Conservation (phyloP, 2,113 vertebrate genomes). For the Heptranchias perlo region DNA sequence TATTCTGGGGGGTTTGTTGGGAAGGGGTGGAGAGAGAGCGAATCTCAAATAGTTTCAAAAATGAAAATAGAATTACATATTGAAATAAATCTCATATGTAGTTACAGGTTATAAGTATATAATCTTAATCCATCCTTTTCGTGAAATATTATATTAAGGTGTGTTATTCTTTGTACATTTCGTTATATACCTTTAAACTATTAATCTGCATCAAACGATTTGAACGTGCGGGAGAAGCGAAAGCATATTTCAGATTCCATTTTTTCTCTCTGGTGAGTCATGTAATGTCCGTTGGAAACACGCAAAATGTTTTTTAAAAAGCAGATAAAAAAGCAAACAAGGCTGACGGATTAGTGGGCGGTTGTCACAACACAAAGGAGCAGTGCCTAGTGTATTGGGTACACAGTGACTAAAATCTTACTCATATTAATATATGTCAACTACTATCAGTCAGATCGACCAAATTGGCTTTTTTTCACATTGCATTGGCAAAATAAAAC, state of each 20-base stretch:
- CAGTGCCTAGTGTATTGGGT: constrained; percentile 5
- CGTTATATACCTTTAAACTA: neutral
- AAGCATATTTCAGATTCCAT: neutral
- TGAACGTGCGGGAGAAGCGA: neutral
- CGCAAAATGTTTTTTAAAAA: neutral
- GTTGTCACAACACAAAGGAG: neutral
- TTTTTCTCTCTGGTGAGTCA: neutral
- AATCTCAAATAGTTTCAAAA: neutral
- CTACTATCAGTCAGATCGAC: neutral
- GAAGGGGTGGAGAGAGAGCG: too few species aligned
- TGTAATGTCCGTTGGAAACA: neutral
- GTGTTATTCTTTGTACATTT: neutral
- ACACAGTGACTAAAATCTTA: constrained; percentile 5
- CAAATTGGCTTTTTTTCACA: neutral
- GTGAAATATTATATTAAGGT: neutral
- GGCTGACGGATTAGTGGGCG: constrained; percentile 29
- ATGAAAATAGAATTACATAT: neutral
- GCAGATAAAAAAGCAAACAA: constrained; percentile 28
- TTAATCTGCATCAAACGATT: neutral
- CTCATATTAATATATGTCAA: constrained; percentile 24
- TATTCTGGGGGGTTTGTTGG: neutral
- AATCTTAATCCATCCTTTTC: neutral
- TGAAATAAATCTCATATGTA: neutral
- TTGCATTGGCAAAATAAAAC: neutral
- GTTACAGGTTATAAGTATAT: neutral